A percentile compares a stretch with the other conserved stretches of the same genome.
Conservation (phyloP, 2,888 invertebrate species). For the Synergus umbraculus region DNA sequence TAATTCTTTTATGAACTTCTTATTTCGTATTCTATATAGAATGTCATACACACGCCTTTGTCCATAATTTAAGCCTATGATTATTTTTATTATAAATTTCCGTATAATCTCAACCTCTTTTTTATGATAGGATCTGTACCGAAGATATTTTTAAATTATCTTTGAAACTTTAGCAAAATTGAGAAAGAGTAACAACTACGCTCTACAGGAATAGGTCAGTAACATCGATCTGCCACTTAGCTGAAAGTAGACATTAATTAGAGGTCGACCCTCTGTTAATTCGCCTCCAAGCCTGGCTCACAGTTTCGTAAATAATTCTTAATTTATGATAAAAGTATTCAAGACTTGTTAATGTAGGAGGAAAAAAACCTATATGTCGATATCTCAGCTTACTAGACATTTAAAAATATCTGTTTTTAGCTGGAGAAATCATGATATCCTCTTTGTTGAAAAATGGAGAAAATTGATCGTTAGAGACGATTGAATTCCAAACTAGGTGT, state of each 20-base stretch:
- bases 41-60: background rate
- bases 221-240: background rate
- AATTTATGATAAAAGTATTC: background rate
- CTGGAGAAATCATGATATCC: background rate
- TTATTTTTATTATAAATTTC: no score
- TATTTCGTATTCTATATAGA: background rate
- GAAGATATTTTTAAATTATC: no score
- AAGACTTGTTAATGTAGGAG: no score
- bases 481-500: conserved; percentile 23
- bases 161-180: no score
- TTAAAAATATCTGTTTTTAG: background rate
- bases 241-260: conserved; percentile 55
- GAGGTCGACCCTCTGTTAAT: conserved; percentile 50
- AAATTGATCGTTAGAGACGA: conserved; percentile 1
- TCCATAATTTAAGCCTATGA: no score
- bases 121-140: no score
- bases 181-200: background rate
- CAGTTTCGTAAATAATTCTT: background rate
- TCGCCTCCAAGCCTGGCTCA: background rate
- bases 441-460: background rate
- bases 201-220: background rate
- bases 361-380: background rate
- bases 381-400: background rate
- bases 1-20: background rate
- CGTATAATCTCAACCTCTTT: no score